Evolutionary conservation across 2,888 invertebrate species (phyloP), one percentile per base, ranked within the genome.

Genomic region (Cybosia mesomella): DNA sequence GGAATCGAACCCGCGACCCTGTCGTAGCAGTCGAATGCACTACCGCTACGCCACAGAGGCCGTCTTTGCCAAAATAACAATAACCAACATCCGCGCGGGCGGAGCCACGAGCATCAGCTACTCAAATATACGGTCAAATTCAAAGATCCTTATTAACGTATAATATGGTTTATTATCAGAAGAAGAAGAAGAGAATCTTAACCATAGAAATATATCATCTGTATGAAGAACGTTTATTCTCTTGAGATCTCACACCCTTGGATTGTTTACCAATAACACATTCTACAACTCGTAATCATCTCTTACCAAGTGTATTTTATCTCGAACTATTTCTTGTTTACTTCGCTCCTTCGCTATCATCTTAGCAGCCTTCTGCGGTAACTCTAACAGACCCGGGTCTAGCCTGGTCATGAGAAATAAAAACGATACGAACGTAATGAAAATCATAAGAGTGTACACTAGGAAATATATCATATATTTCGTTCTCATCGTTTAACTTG

Each of bases 341-440:
- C 13, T 24, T 9, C 36, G 58, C 18, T 62, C 58, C 1, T 53
- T 9, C 22, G 55, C 53, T 34, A 83, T 61, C 76, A 81, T 82
- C 66, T 61, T 79, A 0, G 72, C 72, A 3, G 83, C 80, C 53
- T 80, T 84, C 24, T 80, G 73, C 0, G 83, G 74, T 22, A 88
- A 36, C 5, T 85, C 73, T 73, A 79, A 67, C 9, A 91, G 75
- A 0, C 83, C 90, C 15, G 91, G 89, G 59, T 91, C 91, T 0
- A 88, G 77, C 13, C 76, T 71, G 2, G 84, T 86, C 85, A 91
- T 85, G 64, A 91, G 70, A 68, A 86, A 90, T 4, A 87, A 32
- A 36, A 89, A 79, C 3, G 79, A 67, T 0, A 68, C 10, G 65
- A 91, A 89, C 24, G 90, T 39, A 28, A 77, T 73, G 2, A 87